Base-by-base conservation (phyloP, 1,140 invertebrate genomes). In the Spodoptera frugiperda region DNA sequence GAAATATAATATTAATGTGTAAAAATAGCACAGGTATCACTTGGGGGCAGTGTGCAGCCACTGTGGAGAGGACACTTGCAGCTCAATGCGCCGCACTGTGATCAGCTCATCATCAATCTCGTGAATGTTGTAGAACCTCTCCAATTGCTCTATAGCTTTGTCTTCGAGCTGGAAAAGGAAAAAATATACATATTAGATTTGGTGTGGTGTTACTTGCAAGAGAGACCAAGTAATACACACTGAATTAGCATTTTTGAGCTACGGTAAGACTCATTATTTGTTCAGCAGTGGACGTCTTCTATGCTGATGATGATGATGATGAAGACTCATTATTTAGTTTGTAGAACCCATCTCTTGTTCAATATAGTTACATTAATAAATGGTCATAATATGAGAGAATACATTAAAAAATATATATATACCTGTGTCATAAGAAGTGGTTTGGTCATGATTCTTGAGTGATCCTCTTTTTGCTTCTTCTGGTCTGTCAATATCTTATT, bases 81-180 rank as follows among this genome's bases (percentile, higher is more conserved):
- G 80, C 74, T 93, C 91, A 14, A 94, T 94, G 21, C 96, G 91
- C 59, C 95, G 89, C 9, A 97, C 95, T 8, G 95, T 95, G 59
- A 97, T 96, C 51, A 94, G 83, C 90, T 97, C 96, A 82, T 97
- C 96, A 65, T 94, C 93, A 44, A 95, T 92, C 78, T 95, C 92
- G 54, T 94, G 89, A 6, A 95, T 92, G 82, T 95, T 95, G 87
- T 97, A 97, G 84, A 96, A 96, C 67, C 93, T 94, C 51, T 95
- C 90, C 55, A 97, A 88, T 74, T 97, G 96, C 78, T 96, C 95
- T 78, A 97, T 96, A 0, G 97, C 97, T 91, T 96, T 95, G 83
- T 97, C 96, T 95, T 97, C 96, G 65, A 97, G 94, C 96, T 97
- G 81, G 10, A 87, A 91, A 83, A 33, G 81, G 61, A 86, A 88